Evolutionary conservation across 2,797 vertebrate genomes (phyloP).

Genomic region (Triplophysa bombifrons): DNA sequence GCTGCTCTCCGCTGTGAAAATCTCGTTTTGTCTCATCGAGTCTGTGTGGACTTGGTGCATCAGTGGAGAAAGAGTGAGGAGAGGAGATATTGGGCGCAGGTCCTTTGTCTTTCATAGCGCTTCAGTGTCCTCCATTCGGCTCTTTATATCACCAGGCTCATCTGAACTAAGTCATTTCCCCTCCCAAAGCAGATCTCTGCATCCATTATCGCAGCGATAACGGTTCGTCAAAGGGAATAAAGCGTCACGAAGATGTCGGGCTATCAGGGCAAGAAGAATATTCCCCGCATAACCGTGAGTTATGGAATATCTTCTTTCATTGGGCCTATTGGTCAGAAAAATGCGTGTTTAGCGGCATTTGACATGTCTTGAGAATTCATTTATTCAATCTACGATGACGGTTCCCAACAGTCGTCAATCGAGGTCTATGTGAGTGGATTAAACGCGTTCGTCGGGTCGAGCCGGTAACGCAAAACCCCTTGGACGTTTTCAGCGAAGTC

Average conservation of each 20-base stretch:
- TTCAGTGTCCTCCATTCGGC: constrained; percentile 3
- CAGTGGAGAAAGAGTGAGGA: constrained; percentile 69
- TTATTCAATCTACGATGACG: background rate
- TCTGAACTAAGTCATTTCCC: constrained; percentile 14
- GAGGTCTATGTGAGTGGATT: background rate
- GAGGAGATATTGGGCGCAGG: constrained; percentile 61
- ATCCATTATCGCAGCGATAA: constrained; percentile 62
- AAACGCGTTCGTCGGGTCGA: background rate
- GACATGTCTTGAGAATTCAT: background rate
- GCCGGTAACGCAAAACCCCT: background rate
- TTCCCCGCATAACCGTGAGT: constrained; percentile 98
- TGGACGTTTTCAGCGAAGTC: background rate
- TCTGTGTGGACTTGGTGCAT: constrained; percentile 78
- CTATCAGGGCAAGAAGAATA: constrained; percentile 99
- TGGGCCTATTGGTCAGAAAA: background rate
- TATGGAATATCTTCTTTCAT: constrained; percentile 8
- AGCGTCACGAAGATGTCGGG: constrained; percentile 83
- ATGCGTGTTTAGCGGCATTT: constrained; percentile 38
- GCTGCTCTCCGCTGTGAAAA: constrained; percentile 57
- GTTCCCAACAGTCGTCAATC: background rate
- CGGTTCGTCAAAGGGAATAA: constrained; percentile 63
- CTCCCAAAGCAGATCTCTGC: constrained; percentile 46
- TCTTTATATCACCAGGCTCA: background rate
- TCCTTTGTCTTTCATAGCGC: constrained; percentile 27
- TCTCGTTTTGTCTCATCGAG: constrained; percentile 68